A percentile compares a stretch with the other conserved stretches of the same genome.
These are phyloP conservation scores for Mustelus asterias DNA, from an alignment of 2,113 vertebrate species.

Conservation along the genomic window DNA sequence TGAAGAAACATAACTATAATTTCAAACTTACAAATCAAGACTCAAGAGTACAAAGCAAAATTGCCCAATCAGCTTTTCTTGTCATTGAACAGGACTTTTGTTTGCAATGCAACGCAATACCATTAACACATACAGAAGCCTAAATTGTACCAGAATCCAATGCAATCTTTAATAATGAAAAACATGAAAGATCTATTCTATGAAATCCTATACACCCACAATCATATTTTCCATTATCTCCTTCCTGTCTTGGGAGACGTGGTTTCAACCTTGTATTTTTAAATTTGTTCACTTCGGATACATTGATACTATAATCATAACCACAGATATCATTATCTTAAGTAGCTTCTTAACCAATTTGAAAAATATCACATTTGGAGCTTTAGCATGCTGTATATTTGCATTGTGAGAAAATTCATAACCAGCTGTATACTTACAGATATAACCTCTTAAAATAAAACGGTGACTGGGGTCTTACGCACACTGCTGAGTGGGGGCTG, in stretches of 20 bases:
- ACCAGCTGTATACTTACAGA: not conserved
- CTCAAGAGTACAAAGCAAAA: not conserved
- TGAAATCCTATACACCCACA: not conserved
- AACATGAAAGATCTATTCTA: not conserved
- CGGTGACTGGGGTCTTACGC: too few relatives aligned
- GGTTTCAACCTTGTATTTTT: not conserved
- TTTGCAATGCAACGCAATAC: not conserved
- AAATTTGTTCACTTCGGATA: not conserved
- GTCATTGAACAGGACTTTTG: not conserved
- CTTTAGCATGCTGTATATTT: not conserved
- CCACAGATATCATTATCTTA: not conserved
- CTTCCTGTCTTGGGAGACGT: not conserved
- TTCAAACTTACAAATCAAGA: not conserved
- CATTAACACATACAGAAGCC: not conserved
- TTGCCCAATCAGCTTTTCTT: not conserved
- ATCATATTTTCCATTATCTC: not conserved
- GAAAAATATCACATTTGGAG: not conserved
- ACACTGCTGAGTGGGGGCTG: too few relatives aligned
- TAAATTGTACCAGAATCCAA: not conserved
- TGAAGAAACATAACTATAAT: not conserved
- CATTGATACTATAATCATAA: not conserved
- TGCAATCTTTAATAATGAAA: not conserved
- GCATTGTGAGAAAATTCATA: not conserved
- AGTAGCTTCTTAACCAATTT: not conserved
- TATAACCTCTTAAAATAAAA: not conserved